Conservation (phyloP, 2,797 vertebrate species). For the Gastrophryne carolinensis region DNA sequence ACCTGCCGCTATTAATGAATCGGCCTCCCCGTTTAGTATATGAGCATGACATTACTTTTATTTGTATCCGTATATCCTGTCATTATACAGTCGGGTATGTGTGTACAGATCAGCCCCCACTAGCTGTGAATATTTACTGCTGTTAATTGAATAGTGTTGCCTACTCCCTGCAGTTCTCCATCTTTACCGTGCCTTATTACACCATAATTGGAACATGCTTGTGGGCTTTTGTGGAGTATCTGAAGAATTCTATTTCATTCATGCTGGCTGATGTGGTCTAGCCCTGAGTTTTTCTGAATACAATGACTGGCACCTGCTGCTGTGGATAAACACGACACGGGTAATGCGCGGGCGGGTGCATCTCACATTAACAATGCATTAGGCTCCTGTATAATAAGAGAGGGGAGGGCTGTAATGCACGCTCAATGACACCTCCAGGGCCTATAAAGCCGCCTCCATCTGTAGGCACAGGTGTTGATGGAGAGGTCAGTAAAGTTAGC, state of each 20-base stretch:
- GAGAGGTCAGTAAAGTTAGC: conserved; percentile 13
- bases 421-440: background rate
- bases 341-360: background rate
- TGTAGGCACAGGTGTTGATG: conserved; percentile 26
- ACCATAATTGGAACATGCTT: background rate
- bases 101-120: background rate
- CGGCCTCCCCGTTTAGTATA: too few relatives aligned
- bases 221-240: background rate
- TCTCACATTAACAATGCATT: conserved; percentile 10
- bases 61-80: too few relatives aligned
- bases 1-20: too few relatives aligned
- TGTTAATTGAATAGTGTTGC: background rate
- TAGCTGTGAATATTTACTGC: background rate
- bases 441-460: conserved; percentile 32
- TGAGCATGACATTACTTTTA: too few relatives aligned
- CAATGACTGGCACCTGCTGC: background rate
- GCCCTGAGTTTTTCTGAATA: background rate
- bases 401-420: background rate
- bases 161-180: background rate
- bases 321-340: conserved; percentile 16
- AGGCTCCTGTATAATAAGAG: background rate
- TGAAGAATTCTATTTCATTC: background rate
- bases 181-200: background rate
- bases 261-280: background rate
- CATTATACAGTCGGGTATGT: too few relatives aligned